Base-by-base conservation (phyloP, 1,140 invertebrate genomes). In the Solenopsis invicta region DNA sequence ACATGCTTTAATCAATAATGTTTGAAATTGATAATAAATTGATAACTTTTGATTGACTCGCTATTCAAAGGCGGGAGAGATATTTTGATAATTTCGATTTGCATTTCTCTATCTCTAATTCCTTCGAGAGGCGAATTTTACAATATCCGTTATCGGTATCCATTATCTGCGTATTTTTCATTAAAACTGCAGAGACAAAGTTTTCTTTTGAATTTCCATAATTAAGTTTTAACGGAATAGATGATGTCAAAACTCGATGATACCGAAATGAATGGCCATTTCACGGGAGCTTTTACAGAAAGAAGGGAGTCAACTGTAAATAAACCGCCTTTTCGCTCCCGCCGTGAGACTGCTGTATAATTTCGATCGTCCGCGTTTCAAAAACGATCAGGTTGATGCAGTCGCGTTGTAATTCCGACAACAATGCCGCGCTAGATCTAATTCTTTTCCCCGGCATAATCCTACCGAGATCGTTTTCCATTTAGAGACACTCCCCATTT, bases 401-500 rank as follows among this genome's bases (percentile, higher is more conserved):
- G 45, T 8, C 41, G 80, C 18, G 72, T 16, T 21, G 34, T 75
- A 84, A 84, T 84, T 61, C 45, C 69, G 24, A 37, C 54, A 61
- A 84, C 80, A 84, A 84, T 74, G 80, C 66, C 78, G 29, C 41
- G 34, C 54, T 62, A 87, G 80, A 81, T 86, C 87, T 84, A 84
- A 84, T 89, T 74, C 72, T 89, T 90, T 87, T 59, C 12, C 34
- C 52, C 45, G 45, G 21, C 50, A 66, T 86, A 89, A 89, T 81
- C 76, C 76, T 48, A 18, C 61, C 59, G 9, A 16, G 62, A 59
- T 89, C 85, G 72, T 61, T 76, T 87, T 82, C 77, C 85, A 90
- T 84, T 84, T 75, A 75, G 80, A 84, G 80, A 84, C 69, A 84
- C 45, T 50, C 52, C 66, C 18, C 80, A 84, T 90, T 90, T 89